A percentile compares a stretch with the other conserved stretches of the same genome.
Evolutionary conservation across 2,113 vertebrate genomes (phyloP).

Genomic region (Motacilla alba): DNA sequence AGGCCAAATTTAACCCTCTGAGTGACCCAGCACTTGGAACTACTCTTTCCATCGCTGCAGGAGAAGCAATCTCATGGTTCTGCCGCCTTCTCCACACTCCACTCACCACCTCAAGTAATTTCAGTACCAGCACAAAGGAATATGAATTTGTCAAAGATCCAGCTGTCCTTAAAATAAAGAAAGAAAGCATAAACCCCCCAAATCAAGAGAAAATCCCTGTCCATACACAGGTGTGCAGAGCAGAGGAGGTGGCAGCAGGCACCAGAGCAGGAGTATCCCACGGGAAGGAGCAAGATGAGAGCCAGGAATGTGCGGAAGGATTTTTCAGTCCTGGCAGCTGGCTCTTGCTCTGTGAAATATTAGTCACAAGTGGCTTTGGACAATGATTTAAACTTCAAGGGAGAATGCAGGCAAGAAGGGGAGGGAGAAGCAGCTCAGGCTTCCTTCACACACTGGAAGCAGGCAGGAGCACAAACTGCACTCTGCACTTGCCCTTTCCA

Average conservation of each 20-base stretch:
- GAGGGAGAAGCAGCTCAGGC: neutral
- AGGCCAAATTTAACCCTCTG: neutral
- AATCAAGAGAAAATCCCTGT: neutral
- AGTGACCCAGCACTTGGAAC: neutral
- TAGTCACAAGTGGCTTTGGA: neutral
- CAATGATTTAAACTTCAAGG: neutral
- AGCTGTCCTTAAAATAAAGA: neutral
- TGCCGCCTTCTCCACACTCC: neutral
- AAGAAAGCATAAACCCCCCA: neutral
- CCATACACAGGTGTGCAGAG: neutral
- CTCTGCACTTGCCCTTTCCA: neutral
- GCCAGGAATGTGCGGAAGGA: neutral
- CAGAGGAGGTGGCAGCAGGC: neutral
- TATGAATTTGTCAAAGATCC: neutral
- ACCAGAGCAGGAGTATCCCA: neutral
- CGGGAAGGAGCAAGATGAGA: neutral
- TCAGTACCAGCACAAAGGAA: neutral
- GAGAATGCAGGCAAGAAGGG: neutral
- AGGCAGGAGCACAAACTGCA: neutral
- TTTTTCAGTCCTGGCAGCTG: neutral
- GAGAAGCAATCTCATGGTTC: neutral
- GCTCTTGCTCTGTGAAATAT: neutral
- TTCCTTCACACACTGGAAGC: neutral
- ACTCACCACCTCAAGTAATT: neutral
- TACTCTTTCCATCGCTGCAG: neutral